Evolutionary conservation across 2,113 vertebrate species (phyloP), one percentile per base, ranked within the genome.

Genomic region (Xiphorhynchus elegans): DNA sequence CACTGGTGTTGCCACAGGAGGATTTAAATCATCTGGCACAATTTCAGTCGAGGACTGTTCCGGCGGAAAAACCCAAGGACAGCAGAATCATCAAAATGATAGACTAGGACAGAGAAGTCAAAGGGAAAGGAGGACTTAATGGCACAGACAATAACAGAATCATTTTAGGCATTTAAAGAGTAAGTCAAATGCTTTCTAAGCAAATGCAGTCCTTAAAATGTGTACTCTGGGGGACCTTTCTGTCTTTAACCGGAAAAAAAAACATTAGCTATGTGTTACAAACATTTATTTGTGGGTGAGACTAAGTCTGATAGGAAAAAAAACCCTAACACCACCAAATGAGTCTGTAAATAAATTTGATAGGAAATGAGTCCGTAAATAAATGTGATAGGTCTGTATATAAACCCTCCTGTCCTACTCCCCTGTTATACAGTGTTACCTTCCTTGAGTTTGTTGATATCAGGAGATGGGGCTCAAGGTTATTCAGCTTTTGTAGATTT

Each of bases 1-100:
- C 39, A 37, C 42, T 46, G 7, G 47, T 66, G 50, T 66, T 75
- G 35, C 73, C 76, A 81, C 83, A 72, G 63, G 79, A 90, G 78
- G 67, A 49, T 87, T 89, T 87, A 93, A 90, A 64, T 94, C 47
- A 59, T 92, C 83, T 73, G 70, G 62, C 63, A 85, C 17, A 28
- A 42, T 89, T 75, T 96, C 59, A 89, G 29, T 62, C 2, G 0
- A 31, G 18, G 25, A 20, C 39, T 89, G 16, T 80, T 92, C 72
- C 25, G 6, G 50, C 8, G 67, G 56, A 68, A 89, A 92, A 90
- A 26, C 66, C 6, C 73, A 21, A 90, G 33, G 62, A 74, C 23
- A 64, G 52, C 46, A 90, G 39, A 86, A 73, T 82, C 63, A 31
- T 84, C 88, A 85, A 40, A 92, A 47, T 80, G 20, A 84, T 44